phyloP scores from a whole-genome alignment of 2,113 vertebrate genomes.

The Lipophrys pholis region DNA sequence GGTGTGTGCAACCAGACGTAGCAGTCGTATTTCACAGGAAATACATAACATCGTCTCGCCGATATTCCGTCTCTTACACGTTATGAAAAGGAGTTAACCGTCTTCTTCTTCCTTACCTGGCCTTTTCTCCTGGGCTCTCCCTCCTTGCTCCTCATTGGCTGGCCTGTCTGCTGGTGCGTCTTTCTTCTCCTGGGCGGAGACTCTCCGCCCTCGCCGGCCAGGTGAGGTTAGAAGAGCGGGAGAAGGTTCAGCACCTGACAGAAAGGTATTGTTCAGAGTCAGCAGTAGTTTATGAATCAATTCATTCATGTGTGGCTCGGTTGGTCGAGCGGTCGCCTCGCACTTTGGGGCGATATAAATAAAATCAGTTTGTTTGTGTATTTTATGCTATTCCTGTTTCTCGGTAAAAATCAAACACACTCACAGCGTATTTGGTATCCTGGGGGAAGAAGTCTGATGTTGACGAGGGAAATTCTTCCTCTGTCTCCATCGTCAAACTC shows the following conservation, averaged over 20 bases:
- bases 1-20: no score
- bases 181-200: conserved; percentile 78
- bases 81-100: no score
- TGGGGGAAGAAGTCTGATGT: conserved; percentile 92
- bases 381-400: background rate
- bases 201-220: conserved; percentile 85
- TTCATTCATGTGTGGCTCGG: no score
- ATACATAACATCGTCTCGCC: no score
- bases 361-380: background rate
- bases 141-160: conserved; percentile 79
- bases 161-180: conserved; percentile 81
- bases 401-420: conserved; percentile 53
- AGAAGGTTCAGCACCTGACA: conserved; percentile 91
- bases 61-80: no score
- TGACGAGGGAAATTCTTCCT: conserved; percentile 91
- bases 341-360: no score
- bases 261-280: background rate
- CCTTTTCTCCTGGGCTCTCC: conserved; percentile 84
- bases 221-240: conserved; percentile 89
- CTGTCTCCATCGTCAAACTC: conserved; percentile 97
- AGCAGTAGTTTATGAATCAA: background rate
- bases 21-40: no score
- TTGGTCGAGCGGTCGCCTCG: no score
- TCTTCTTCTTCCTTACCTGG: conserved; percentile 81
- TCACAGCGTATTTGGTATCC: conserved; percentile 96